Evolutionary conservation across 2,113 vertebrate genomes (phyloP).

Genomic region (Gallinago jamesoni): DNA sequence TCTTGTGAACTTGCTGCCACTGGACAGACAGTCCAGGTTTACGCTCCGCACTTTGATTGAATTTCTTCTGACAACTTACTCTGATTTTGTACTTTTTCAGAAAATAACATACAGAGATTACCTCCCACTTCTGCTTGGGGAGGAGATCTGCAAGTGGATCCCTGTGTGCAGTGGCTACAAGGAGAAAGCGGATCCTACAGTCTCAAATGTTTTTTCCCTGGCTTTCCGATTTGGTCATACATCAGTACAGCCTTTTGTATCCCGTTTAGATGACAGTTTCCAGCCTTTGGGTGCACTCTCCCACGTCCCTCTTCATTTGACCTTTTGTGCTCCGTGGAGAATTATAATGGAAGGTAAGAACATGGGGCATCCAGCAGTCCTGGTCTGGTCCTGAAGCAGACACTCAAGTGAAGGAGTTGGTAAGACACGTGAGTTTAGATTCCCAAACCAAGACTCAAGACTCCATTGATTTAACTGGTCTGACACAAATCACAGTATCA

Average conservation of each 20-base stretch:
- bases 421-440: not conserved
- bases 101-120: conserved; percentile 82
- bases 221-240: conserved; percentile 84
- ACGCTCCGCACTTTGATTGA: not conserved
- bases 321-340: conserved; percentile 83
- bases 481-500: not conserved
- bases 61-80: not conserved
- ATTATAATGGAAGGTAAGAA: conserved; percentile 79
- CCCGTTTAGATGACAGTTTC: conserved; percentile 70
- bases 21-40: fast-evolving
- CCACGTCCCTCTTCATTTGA: conserved; percentile 72
- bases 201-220: conserved; percentile 82
- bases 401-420: not conserved
- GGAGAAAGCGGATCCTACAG: conserved; percentile 72
- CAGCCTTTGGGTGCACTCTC: conserved; percentile 60
- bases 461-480: not conserved
- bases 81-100: conserved; percentile 54
- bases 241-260: conserved; percentile 75
- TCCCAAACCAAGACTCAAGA: not conserved
- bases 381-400: not conserved
- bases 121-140: conserved; percentile 70
- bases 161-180: conserved; percentile 76
- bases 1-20: not conserved
- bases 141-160: conserved; percentile 53
- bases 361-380: not conserved